These are phyloP conservation scores for Pygmarrhopalites habei DNA, from an alignment of 1,140 invertebrate species.

Conservation along the genomic window DNA sequence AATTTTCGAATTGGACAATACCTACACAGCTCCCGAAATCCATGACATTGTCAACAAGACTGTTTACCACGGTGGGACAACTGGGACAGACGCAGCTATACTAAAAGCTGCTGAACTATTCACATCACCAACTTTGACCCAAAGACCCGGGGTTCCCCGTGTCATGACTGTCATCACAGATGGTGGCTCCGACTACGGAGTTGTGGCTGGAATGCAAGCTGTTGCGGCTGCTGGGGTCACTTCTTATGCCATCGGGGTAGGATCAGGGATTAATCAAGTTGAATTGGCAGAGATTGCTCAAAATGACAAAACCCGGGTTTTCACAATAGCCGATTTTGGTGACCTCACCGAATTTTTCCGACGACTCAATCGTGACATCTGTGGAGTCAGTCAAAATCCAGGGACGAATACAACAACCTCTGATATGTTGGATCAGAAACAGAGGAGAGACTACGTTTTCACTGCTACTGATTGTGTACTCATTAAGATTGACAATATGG, in stretches of 20 bases:
- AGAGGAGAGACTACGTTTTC: slow-evolving; percentile 14
- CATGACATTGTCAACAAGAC: neutral
- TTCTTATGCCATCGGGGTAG: slow-evolving; percentile 22
- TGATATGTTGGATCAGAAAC: neutral
- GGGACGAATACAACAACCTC: neutral
- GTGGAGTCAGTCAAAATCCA: slow-evolving; percentile 3
- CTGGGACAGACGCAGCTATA: slow-evolving; percentile 10
- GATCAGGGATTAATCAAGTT: neutral
- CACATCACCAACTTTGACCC: too few species aligned
- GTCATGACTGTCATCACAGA: slow-evolving; percentile 19
- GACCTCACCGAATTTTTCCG: slow-evolving; percentile 9
- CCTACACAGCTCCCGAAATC: neutral
- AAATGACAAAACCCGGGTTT: neutral
- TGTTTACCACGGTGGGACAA: neutral
- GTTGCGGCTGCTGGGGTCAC: neutral
- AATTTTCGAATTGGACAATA: neutral
- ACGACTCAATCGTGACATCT: slow-evolving; percentile 14
- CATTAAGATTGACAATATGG: too few species aligned
- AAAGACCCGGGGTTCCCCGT: neutral
- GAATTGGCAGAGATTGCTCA: slow-evolving; percentile 9
- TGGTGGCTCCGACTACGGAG: neutral
- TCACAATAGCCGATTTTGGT: slow-evolving; percentile 2
- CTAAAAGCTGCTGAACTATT: neutral
- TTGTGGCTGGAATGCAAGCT: neutral
- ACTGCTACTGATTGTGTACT: too few species aligned